These are phyloP conservation scores for Typhlomys cinereus DNA, from an alignment of 2,113 vertebrate species.

Conservation along the genomic window DNA sequence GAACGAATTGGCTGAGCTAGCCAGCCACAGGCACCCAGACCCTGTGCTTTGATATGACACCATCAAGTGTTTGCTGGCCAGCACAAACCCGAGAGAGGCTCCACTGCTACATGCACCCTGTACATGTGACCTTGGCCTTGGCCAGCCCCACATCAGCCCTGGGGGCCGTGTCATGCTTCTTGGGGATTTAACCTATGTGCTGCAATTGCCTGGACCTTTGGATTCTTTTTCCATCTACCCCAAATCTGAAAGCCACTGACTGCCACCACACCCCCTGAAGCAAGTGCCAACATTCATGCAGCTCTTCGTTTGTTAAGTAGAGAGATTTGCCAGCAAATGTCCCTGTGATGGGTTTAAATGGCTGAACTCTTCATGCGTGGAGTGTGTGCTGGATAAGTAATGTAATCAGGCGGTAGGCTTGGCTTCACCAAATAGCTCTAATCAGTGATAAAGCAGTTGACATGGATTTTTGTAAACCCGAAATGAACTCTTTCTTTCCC, in stretches of 20 bases:
- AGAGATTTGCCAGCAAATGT: slow-evolving; percentile 44
- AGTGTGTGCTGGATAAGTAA: slow-evolving; percentile 16
- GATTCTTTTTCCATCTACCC: not conserved
- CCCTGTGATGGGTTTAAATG: slow-evolving; percentile 21
- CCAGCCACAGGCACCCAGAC: too few relatives aligned
- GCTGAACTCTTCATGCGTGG: not conserved
- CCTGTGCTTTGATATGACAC: not conserved
- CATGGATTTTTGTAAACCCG: slow-evolving; percentile 23
- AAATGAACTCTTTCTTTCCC: not conserved
- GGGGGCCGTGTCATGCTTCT: not conserved
- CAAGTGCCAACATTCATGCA: not conserved
- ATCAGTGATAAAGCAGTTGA: not conserved
- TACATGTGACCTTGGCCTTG: not conserved
- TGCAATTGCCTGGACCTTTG: too few relatives aligned
- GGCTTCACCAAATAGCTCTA: not conserved
- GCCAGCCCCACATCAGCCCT: not conserved
- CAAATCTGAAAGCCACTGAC: not conserved
- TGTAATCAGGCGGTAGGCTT: slow-evolving; percentile 8
- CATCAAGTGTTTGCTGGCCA: too few relatives aligned
- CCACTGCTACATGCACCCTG: not conserved
- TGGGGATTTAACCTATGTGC: not conserved
- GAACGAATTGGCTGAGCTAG: not conserved
- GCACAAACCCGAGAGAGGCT: not conserved
- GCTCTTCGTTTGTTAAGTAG: too few relatives aligned
- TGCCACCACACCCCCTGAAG: not conserved